Conservation (phyloP, 1,140 invertebrate genomes). For the Heterodera schachtii region DNA sequence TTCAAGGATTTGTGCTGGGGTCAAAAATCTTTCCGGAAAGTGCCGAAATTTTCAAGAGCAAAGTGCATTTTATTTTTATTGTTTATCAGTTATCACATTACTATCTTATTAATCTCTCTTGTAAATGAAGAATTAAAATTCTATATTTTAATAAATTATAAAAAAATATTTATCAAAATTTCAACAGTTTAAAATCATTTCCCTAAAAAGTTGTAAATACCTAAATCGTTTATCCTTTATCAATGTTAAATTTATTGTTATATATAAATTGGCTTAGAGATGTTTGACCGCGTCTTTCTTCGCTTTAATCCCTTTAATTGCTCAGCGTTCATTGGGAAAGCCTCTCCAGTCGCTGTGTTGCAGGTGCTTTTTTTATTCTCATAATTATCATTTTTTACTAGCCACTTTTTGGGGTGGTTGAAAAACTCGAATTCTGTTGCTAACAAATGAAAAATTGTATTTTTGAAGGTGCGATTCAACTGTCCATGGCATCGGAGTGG, state of each 20-base stretch:
- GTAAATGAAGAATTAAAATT: neutral
- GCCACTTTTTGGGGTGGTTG: no score
- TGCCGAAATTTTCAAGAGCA: no score
- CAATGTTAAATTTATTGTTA: no score
- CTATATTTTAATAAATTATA: neutral
- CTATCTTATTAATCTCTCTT: neutral
- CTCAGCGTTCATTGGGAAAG: neutral
- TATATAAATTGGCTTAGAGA: neutral
- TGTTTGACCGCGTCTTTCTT: neutral
- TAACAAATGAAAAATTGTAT: neutral
- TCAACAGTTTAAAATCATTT: neutral
- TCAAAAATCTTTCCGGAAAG: no score
- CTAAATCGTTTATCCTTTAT: no score
- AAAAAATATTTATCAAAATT: neutral
- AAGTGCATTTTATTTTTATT: neutral
- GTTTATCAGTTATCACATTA: neutral
- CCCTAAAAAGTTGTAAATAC: neutral
- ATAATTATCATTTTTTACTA: no score
- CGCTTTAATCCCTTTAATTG: neutral
- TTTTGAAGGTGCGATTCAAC: slow-evolving; percentile 16
- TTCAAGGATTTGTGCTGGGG: no score
- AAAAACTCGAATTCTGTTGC: no score
- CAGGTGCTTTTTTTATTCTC: neutral
- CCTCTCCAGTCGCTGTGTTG: neutral
- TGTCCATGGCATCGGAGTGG: slow-evolving; percentile 16